A percentile compares a stretch with the other conserved stretches of the same genome.
phyloP scores from a whole-genome alignment of 2,797 vertebrate genomes.

The Pogonophryne albipinna region DNA sequence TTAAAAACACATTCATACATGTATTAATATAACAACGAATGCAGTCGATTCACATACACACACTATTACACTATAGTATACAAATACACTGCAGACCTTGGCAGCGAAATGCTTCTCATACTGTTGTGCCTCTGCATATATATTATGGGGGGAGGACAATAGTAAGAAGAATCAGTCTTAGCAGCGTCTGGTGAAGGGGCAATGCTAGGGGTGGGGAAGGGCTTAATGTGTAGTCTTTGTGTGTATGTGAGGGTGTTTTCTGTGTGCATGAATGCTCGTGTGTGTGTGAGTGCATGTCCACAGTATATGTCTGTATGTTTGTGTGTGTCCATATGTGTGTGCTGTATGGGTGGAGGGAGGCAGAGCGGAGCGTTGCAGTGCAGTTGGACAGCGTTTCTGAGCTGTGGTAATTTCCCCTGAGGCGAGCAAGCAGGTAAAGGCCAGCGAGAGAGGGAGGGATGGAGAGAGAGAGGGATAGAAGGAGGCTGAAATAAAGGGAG shows the following conservation, averaged over 20 bases:
- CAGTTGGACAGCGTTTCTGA: constrained; percentile 77
- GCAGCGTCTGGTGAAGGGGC: constrained; percentile 38
- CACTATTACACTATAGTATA: background rate
- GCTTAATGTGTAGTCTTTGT: constrained; percentile 27
- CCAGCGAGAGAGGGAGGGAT: constrained; percentile 60
- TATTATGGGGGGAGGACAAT: constrained; percentile 45
- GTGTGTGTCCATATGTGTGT: constrained; percentile 39
- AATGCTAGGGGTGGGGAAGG: constrained; percentile 29
- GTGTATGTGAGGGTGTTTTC: constrained; percentile 15
- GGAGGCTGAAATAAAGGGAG: constrained; percentile 36
- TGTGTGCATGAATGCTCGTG: constrained; percentile 6
- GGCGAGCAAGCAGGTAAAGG: constrained; percentile 82
- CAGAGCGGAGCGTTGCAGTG: constrained; percentile 67
- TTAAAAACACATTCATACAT: constrained; percentile 17
- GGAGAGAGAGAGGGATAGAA: constrained; percentile 26
- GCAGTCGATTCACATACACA: constrained; percentile 22
- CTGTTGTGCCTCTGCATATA: constrained; percentile 25
- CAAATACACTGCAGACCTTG: constrained; percentile 29
- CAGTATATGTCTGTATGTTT: constrained; percentile 35
- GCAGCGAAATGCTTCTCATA: constrained; percentile 45
- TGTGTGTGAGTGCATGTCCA: constrained; percentile 30
- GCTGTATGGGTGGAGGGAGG: constrained; percentile 54
- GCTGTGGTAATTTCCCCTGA: constrained; percentile 84
- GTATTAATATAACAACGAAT: constrained; percentile 14
- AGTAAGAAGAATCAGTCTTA: constrained; percentile 24